Evolutionary conservation across 2,888 invertebrate species (phyloP).

Genomic region (Agrotis segetum): DNA sequence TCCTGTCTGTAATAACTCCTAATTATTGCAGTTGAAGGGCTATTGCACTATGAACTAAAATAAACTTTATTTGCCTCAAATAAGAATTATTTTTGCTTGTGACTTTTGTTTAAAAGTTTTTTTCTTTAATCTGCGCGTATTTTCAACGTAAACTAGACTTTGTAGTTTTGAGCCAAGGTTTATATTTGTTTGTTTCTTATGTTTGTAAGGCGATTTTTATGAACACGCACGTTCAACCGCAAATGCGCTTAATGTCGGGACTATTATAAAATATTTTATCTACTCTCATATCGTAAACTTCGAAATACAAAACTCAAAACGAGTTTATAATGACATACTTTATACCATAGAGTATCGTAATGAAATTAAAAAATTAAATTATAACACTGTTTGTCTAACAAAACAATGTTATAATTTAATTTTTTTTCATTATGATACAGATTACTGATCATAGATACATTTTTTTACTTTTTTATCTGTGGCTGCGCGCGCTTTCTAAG

Average conservation of each 20-base stretch:
- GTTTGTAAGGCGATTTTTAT: slow-evolving; percentile 35
- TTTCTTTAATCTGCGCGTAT: slow-evolving; percentile 33
- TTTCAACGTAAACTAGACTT: background rate
- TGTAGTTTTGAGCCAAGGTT: background rate
- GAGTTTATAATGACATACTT: too few species aligned
- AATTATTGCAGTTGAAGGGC: slow-evolving; percentile 34
- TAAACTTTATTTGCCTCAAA: accelerated
- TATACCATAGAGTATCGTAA: too few species aligned
- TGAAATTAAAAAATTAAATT: too few species aligned
- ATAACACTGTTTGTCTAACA: too few species aligned
- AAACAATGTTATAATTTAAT: too few species aligned
- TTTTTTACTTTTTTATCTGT: too few species aligned
- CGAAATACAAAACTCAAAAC: too few species aligned
- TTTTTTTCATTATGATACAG: too few species aligned
- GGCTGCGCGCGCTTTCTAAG: too few species aligned
- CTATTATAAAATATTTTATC: slow-evolving; percentile 50
- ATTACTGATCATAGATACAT: too few species aligned
- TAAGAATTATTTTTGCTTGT: slow-evolving; percentile 5
- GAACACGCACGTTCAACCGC: slow-evolving; percentile 54
- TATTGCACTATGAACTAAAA: background rate
- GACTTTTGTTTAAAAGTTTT: background rate
- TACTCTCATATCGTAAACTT: too few species aligned
- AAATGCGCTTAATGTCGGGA: slow-evolving; percentile 34
- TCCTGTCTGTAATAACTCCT: slow-evolving; percentile 53
- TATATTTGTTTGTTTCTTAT: background rate